Evolutionary conservation across 2,797 vertebrate species (phyloP).

Genomic region (Balearica regulorum): DNA sequence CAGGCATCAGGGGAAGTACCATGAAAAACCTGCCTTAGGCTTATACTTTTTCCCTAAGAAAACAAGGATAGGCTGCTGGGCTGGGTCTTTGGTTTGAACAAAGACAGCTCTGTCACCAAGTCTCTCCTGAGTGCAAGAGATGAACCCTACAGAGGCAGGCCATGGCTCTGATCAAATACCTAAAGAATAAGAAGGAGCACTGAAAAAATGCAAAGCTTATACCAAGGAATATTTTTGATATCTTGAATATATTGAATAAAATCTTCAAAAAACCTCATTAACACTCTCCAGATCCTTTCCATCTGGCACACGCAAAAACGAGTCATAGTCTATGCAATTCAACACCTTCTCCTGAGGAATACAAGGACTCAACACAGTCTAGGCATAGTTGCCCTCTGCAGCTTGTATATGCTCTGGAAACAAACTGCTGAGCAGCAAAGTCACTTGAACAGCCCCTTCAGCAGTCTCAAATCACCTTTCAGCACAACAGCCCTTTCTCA

Average conservation of each 20-base stretch:
- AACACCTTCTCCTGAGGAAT: not conserved
- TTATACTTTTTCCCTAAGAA: not conserved
- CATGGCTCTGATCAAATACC: not conserved
- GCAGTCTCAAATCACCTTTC: not conserved
- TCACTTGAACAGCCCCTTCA: not conserved
- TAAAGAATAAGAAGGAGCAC: not conserved
- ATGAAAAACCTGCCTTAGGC: not conserved
- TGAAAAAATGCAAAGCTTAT: not conserved
- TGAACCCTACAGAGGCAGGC: not conserved
- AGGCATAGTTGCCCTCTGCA: not conserved
- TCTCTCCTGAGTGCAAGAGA: not conserved
- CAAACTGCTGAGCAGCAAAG: not conserved
- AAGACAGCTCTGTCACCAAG: not conserved
- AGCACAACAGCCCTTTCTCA: not conserved
- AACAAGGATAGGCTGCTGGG: not conserved
- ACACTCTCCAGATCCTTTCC: not conserved
- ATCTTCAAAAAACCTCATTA: not conserved
- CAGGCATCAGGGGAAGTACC: not conserved
- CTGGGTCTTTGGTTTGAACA: not conserved
- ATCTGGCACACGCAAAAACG: not conserved
- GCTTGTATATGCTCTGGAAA: not conserved
- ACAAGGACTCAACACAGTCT: not conserved
- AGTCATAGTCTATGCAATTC: not conserved
- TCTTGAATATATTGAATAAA: not conserved
- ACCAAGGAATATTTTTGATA: not conserved